phyloP scores from a whole-genome alignment of 2,113 vertebrate genomes.

The Salminus brasiliensis region DNA sequence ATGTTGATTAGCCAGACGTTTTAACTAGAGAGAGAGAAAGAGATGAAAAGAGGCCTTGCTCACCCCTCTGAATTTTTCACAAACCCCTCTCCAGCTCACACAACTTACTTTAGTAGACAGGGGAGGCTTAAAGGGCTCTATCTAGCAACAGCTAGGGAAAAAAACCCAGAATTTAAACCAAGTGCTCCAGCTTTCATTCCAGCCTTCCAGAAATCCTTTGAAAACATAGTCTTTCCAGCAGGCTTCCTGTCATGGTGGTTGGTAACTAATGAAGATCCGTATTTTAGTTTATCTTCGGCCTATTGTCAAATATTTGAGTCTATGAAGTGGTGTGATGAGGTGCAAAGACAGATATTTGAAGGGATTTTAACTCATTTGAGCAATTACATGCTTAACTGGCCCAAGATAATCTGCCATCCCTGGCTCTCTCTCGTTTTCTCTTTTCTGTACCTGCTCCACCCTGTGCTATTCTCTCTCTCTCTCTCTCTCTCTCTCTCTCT shows the following conservation, averaged over 20 bases:
- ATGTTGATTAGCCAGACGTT: not conserved
- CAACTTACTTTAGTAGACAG: not conserved
- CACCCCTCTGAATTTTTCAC: not conserved
- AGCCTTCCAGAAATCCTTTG: constrained; percentile 84
- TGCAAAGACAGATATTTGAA: constrained; percentile 99
- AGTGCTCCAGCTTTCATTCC: constrained; percentile 69
- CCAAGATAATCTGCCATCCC: constrained; percentile 98
- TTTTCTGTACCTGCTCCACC: constrained; percentile 40
- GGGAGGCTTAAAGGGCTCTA: not conserved
- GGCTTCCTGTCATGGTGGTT: constrained; percentile 85
- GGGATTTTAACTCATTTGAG: constrained; percentile 99
- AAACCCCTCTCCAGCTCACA: not conserved
- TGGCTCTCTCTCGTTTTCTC: constrained; percentile 76
- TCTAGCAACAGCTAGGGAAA: not conserved
- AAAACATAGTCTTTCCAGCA: constrained; percentile 77
- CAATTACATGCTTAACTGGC: constrained; percentile 99
- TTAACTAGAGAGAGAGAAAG: not conserved
- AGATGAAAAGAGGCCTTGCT: not conserved
- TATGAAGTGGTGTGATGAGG: constrained; percentile 99
- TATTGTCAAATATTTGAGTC: constrained; percentile 99
- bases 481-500: constrained; percentile 48
- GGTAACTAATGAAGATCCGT: constrained; percentile 89
- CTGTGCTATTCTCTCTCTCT: constrained; percentile 6
- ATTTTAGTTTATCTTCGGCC: constrained; percentile 92
- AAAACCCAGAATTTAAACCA: not conserved